Conservation (phyloP, 1,140 invertebrate species). For the Dufourea novaeangliae region DNA sequence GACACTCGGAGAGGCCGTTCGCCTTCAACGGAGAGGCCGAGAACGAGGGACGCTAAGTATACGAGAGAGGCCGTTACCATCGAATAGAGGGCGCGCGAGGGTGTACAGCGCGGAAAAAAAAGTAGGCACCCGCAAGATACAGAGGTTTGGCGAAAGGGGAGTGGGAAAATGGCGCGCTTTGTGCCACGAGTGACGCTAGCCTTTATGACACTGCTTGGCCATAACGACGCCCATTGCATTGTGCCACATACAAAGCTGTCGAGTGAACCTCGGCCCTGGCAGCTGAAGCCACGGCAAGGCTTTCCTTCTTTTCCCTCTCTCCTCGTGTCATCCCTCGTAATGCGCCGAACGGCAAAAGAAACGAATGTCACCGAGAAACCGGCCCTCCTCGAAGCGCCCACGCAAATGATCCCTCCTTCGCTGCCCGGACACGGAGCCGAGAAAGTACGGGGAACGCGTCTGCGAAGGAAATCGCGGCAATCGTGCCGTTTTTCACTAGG, state of each 20-base stretch:
- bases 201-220: constrained; percentile 68
- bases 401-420: constrained; percentile 29
- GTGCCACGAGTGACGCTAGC: constrained; percentile 62
- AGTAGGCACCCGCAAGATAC: constrained; percentile 36
- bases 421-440: background rate
- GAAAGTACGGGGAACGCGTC: constrained; percentile 22
- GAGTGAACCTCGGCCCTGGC: constrained; percentile 56
- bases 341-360: constrained; percentile 62
- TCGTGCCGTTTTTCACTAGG: constrained; percentile 33
- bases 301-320: constrained; percentile 3
- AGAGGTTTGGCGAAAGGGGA: constrained; percentile 28
- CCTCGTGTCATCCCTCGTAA: constrained; percentile 49
- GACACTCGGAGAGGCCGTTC: constrained; percentile 23
- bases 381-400: background rate
- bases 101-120: constrained; percentile 26
- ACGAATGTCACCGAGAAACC: constrained; percentile 60
- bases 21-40: constrained; percentile 14
- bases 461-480: constrained; percentile 24
- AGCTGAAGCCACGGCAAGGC: constrained; percentile 23
- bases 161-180: constrained; percentile 69
- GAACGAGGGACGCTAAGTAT: background rate
- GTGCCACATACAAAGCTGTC: constrained; percentile 61
- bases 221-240: constrained; percentile 70
- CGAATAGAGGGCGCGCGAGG: constrained; percentile 24
- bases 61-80: constrained; percentile 32